These are phyloP conservation scores for Heliconius himera DNA, from an alignment of 1,140 invertebrate genomes.

Conservation along the genomic window DNA sequence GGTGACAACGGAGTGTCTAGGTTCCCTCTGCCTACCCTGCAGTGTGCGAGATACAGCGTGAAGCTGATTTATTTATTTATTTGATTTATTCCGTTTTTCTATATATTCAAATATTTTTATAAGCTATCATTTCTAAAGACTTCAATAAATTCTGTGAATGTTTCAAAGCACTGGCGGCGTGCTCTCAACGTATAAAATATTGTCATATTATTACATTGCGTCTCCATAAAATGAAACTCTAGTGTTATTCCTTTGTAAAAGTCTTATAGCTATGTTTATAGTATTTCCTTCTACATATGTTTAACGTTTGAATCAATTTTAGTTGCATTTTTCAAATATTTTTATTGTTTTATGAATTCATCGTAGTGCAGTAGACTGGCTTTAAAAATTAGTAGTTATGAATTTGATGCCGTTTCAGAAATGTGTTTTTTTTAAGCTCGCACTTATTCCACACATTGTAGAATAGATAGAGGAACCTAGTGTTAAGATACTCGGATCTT, in stretches of 20 bases:
- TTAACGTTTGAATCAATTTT: not conserved
- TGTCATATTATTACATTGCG: conserved; percentile 4
- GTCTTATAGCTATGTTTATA: not conserved
- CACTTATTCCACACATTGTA: no score
- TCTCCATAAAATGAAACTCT: not conserved
- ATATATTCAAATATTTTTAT: not conserved
- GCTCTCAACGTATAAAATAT: not conserved
- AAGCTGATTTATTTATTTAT: no score
- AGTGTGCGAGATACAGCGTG: no score
- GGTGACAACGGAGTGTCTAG: no score
- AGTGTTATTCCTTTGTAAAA: conserved; percentile 10
- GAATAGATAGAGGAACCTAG: not conserved
- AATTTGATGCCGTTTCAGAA: not conserved
- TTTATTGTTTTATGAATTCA: not conserved
- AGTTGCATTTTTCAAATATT: not conserved
- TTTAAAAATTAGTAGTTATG: not conserved
- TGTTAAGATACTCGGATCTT: not conserved
- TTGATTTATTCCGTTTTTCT: no score
- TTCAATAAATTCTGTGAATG: conserved; percentile 5
- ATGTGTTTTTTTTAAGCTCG: no score
- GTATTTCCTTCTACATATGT: not conserved
- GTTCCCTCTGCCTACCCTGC: no score
- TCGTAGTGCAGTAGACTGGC: not conserved
- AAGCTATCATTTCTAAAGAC: not conserved
- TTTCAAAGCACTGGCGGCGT: not conserved